Evolutionary conservation across 2,797 vertebrate genomes (phyloP).

Genomic region (Sciurus carolinensis): DNA sequence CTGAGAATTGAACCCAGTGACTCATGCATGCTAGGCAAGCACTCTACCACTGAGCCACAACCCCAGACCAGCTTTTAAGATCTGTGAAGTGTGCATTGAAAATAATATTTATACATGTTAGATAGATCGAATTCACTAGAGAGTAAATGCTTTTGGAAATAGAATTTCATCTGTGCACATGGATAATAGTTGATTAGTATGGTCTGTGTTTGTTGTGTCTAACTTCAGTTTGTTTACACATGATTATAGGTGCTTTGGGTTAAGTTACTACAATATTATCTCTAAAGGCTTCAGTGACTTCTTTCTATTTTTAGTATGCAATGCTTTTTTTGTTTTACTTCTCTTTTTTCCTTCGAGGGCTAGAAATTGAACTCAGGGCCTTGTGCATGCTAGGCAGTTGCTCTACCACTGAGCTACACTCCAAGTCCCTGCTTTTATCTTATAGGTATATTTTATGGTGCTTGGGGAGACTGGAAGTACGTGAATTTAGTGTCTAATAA

Average conservation of each 20-base stretch:
- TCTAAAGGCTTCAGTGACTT: constrained; percentile 2
- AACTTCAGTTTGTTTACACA: constrained; percentile 19
- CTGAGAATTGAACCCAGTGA: too few relatives aligned
- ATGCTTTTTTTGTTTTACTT: neutral
- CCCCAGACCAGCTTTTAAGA: neutral
- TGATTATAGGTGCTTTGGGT: constrained; percentile 29
- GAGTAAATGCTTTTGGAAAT: constrained; percentile 3
- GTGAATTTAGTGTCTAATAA: constrained; percentile 48
- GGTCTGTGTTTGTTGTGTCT: constrained; percentile 35
- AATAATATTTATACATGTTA: constrained; percentile 41
- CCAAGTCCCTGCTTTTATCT: neutral
- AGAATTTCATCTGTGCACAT: neutral
- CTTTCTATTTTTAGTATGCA: constrained; percentile 59
- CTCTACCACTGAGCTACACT: neutral
- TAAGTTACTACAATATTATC: constrained; percentile 25
- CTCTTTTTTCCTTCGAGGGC: neutral
- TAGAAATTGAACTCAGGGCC: too few relatives aligned
- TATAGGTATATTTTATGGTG: constrained; percentile 35
- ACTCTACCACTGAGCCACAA: too few relatives aligned
- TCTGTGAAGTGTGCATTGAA: constrained; percentile 16
- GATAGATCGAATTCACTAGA: constrained; percentile 29
- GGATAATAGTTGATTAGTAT: constrained; percentile 12
- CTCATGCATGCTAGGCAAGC: too few relatives aligned
- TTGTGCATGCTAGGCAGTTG: neutral
- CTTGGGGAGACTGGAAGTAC: constrained; percentile 41